These are phyloP conservation scores for Otus scops DNA, from an alignment of 2,797 vertebrate species.

Conservation along the genomic window DNA sequence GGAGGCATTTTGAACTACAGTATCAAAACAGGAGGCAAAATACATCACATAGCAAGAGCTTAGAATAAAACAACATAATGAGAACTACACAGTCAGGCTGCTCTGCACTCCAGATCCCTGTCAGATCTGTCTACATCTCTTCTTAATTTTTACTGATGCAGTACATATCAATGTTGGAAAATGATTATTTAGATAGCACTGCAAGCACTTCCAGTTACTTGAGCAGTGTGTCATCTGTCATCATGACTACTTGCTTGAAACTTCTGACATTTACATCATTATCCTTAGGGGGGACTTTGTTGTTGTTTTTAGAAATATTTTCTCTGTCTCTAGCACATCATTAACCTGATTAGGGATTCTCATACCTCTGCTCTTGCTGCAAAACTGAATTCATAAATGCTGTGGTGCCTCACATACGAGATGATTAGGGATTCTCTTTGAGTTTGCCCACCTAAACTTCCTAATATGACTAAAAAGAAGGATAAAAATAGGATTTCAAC, in stretches of 20 bases:
- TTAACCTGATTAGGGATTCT: constrained; percentile 25
- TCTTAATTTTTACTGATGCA: background rate
- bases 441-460: background rate
- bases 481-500: background rate
- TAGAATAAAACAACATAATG: background rate
- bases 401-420: background rate
- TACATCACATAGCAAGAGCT: background rate
- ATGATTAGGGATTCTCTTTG: constrained; percentile 21
- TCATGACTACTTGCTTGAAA: background rate
- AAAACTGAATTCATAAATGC: background rate
- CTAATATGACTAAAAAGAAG: background rate
- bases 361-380: background rate
- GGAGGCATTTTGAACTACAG: background rate
- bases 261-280: background rate
- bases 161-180: background rate
- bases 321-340: background rate
- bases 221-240: background rate
- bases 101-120: background rate
- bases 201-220: background rate
- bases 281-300: background rate
- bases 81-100: background rate
- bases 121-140: background rate
- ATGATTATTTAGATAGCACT: background rate
- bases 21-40: background rate
- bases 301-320: background rate